Conservation (phyloP, 2,888 invertebrate species). For the Drosophila paranaensis region DNA sequence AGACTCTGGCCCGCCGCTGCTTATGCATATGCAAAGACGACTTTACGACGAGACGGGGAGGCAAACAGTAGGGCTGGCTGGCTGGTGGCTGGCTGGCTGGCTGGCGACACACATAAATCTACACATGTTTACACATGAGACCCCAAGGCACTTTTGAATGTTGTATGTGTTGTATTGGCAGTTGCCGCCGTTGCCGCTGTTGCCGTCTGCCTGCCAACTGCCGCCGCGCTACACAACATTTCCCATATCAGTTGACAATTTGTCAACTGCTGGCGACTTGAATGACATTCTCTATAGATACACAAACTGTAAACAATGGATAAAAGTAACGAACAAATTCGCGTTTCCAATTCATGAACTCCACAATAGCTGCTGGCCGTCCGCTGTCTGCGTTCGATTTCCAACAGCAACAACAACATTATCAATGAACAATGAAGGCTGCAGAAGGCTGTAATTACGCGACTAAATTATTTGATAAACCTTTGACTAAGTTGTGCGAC, state of each 20-base stretch:
- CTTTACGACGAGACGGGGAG: slow-evolving; percentile 11
- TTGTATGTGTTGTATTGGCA: slow-evolving; percentile 17
- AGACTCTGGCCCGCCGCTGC: slow-evolving; percentile 33
- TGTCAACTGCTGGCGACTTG: slow-evolving; percentile 73
- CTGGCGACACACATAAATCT: slow-evolving; percentile 62
- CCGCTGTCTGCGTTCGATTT: slow-evolving; percentile 38
- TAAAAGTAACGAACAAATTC: slow-evolving; percentile 36
- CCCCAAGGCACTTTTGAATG: slow-evolving; percentile 53
- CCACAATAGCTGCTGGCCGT: slow-evolving; percentile 77
- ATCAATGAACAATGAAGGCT: slow-evolving; percentile 20
- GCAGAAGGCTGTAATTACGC: slow-evolving; percentile 55
- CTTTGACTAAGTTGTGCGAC: slow-evolving; percentile 17
- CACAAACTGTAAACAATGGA: slow-evolving; percentile 56
- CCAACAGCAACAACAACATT: slow-evolving; percentile 22
- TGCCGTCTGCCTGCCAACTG: slow-evolving; percentile 33
- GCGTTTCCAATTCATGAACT: slow-evolving; percentile 74
- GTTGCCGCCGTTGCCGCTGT: slow-evolving; percentile 17
- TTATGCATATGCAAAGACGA: slow-evolving; percentile 54
- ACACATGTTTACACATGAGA: slow-evolving; percentile 65
- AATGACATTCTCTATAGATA: slow-evolving; percentile 67
- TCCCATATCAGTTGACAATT: slow-evolving; percentile 79
- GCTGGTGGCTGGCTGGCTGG: slow-evolving; percentile 25
- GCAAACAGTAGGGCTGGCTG: slow-evolving; percentile 30
- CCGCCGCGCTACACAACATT: slow-evolving; percentile 55
- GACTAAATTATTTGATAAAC: slow-evolving; percentile 38